Evolutionary conservation across 2,113 vertebrate genomes (phyloP), one percentile per base, ranked within the genome.

Genomic region (Trochalopteron elliotii): DNA sequence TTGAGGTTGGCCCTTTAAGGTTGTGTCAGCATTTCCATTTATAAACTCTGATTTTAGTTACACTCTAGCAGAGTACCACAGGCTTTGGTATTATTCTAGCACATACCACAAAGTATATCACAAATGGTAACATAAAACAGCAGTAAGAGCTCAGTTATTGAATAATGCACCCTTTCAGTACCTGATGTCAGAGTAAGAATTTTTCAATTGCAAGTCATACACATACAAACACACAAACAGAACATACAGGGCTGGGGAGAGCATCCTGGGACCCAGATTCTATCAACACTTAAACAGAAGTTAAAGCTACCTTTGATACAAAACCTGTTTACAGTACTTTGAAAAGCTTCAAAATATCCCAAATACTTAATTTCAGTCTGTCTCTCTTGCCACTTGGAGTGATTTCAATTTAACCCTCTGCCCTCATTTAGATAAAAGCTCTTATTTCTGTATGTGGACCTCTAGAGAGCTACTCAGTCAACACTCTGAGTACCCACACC

Each of bases 11-110:
- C 61, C 96, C 86, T 96, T 96, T 94, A 95, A 97, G 86, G 80
- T 68, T 91, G 56, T 81, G 87, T 95, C 80, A 97, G 96, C 94
- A 90, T 85, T 97, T 97, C 83, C 93, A 96, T 95, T 94, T 87
- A 82, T 94, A 90, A 95, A 95, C 86, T 59, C 90, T 16, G 57
- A 93, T 68, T 95, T 92, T 61, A 96, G 90, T 92, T 78, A 88
- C 92, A 90, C 90, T 87, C 80, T 25, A 84, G 87, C 40, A 95
- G 87, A 72, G 89, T 89, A 93, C 47, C 83, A 67, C 76, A 81
- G 37, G 86, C 86, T 92, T 89, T 59, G 33, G 60, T 67, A 81
- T 86, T 80, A 92, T 86, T 95, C 86, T 74, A 90, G 83, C 49
- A 78, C 68, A 93, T 83, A 86, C 30, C 83, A 92, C 71, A 39